phyloP scores from a whole-genome alignment of 2,888 invertebrate species.

The Drymonia ruficornis region DNA sequence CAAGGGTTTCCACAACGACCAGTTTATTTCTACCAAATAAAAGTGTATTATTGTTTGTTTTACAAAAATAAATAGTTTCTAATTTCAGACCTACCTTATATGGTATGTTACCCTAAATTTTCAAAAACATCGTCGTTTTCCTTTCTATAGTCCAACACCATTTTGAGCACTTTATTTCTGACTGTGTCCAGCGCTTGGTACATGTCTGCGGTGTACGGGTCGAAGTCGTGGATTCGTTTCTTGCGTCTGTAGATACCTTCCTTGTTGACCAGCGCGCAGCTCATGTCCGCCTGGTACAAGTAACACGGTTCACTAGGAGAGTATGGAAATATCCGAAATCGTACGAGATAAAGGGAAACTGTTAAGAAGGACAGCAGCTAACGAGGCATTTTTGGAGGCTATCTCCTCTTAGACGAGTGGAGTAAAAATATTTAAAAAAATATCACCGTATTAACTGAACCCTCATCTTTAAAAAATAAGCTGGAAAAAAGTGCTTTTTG shows the following conservation, averaged over 20 bases:
- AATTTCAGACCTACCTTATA: neutral
- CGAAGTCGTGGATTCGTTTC: slow-evolving; percentile 87
- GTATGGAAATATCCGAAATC: too few species aligned
- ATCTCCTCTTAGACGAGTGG: too few species aligned
- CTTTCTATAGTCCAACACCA: slow-evolving; percentile 47
- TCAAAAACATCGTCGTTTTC: slow-evolving; percentile 16
- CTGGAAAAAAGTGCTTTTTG: too few species aligned
- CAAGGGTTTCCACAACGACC: too few species aligned
- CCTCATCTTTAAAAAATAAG: too few species aligned
- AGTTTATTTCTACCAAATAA: too few species aligned
- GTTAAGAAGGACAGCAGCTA: too few species aligned
- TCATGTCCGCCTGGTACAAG: slow-evolving; percentile 72
- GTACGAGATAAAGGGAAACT: too few species aligned
- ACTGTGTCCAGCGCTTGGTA: slow-evolving; percentile 55
- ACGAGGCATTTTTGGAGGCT: too few species aligned
- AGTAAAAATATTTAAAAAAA: too few species aligned
- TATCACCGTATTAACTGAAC: too few species aligned
- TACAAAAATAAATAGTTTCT: neutral
- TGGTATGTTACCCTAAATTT: neutral
- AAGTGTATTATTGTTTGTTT: neutral
- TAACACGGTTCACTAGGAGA: too few species aligned
- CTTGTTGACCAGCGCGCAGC: slow-evolving; percentile 85
- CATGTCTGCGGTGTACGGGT: slow-evolving; percentile 89
- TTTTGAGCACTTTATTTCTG: slow-evolving; percentile 45
- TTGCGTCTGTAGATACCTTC: slow-evolving; percentile 91